phyloP scores from a whole-genome alignment of 2,113 vertebrate genomes.

The Myodes glareolus region DNA sequence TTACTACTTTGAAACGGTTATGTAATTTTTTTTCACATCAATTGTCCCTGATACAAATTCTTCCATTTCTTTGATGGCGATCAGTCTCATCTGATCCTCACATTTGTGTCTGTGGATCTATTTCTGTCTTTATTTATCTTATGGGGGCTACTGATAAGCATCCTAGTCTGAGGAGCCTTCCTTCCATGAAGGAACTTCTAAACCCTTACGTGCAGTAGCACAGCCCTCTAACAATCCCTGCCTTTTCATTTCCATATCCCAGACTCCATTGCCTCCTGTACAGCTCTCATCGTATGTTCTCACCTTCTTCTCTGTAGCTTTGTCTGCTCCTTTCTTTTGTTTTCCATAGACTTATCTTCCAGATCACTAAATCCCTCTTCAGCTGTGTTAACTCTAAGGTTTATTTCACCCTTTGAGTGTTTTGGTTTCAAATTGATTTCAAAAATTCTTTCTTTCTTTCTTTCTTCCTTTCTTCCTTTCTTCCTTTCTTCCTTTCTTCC shows the following conservation, averaged over 20 bases:
- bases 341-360: neutral
- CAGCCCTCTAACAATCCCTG: neutral
- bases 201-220: neutral
- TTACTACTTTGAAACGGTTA: neutral
- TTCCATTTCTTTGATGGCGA: neutral
- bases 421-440: slow-evolving; percentile 8
- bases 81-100: neutral
- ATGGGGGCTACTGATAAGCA: neutral
- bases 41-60: neutral
- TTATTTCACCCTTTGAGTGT: neutral
- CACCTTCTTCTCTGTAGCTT: neutral
- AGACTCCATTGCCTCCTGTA: neutral
- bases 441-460: neutral
- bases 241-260: neutral
- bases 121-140: neutral
- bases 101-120: neutral
- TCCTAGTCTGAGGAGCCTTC: neutral
- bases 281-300: neutral
- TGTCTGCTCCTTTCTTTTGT: neutral
- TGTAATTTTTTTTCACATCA: neutral
- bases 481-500: too few species aligned
- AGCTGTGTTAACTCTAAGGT: neutral
- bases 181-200: neutral
- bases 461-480: too few species aligned
- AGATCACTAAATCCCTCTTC: neutral